phyloP scores from a whole-genome alignment of 1,140 invertebrate species.

The Camponotus vicinus region DNA sequence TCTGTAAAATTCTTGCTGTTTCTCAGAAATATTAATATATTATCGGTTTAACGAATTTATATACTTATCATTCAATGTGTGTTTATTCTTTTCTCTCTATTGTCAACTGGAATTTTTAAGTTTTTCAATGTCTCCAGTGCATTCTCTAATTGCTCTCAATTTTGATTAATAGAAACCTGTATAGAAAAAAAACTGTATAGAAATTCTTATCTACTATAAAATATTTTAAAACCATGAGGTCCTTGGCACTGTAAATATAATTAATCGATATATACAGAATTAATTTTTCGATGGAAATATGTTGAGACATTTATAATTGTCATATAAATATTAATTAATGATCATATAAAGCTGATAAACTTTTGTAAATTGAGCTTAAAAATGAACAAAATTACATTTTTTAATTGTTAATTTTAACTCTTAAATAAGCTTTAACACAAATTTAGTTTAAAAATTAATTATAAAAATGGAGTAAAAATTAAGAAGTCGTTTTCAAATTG shows the following conservation, averaged over 20 bases:
- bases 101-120: too few relatives aligned
- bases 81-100: too few relatives aligned
- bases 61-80: too few relatives aligned
- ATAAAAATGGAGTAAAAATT: background rate
- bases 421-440: background rate
- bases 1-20: too few relatives aligned
- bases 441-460: slow-evolving; percentile 17
- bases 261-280: background rate
- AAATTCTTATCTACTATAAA: slow-evolving; percentile 7
- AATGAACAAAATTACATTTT: background rate
- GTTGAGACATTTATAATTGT: background rate
- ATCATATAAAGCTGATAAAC: background rate
- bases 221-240: background rate
- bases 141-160: too few relatives aligned
- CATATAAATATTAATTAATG: too few relatives aligned
- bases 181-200: too few relatives aligned
- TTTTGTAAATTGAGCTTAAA: background rate
- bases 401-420: background rate
- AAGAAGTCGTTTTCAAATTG: background rate
- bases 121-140: too few relatives aligned
- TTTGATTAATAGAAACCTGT: too few relatives aligned
- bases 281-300: background rate
- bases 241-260: background rate
- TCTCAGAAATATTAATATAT: too few relatives aligned
- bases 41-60: too few relatives aligned